Evolutionary conservation across 2,797 vertebrate species (phyloP).

Genomic region (Toxotes lorentzi): DNA sequence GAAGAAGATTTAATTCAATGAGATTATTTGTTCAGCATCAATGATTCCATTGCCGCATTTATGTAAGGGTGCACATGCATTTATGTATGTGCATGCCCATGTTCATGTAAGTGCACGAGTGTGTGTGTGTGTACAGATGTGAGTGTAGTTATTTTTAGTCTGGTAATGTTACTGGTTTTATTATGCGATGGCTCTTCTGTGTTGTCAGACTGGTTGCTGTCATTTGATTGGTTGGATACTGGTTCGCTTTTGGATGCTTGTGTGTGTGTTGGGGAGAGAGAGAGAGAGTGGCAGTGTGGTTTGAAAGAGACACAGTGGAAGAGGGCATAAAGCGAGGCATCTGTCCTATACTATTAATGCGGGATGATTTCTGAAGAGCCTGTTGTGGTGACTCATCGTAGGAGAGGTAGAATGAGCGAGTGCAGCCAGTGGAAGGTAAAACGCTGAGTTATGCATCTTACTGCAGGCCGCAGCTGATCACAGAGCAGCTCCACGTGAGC

Average conservation of each 20-base stretch:
- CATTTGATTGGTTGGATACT: slow-evolving; percentile 14
- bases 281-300: slow-evolving; percentile 1
- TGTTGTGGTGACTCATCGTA: slow-evolving; percentile 70
- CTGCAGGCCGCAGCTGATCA: slow-evolving; percentile 65
- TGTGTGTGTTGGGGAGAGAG: neutral
- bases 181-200: slow-evolving; percentile 45
- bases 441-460: slow-evolving; percentile 70
- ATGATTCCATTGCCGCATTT: slow-evolving; percentile 64
- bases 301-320: slow-evolving; percentile 5
- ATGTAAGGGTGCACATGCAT: slow-evolving; percentile 53
- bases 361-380: slow-evolving; percentile 49
- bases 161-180: slow-evolving; percentile 41
- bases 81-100: slow-evolving; percentile 57
- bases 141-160: slow-evolving; percentile 67
- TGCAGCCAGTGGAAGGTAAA: slow-evolving; percentile 65
- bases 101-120: neutral
- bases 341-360: slow-evolving; percentile 43
- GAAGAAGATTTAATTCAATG: slow-evolving; percentile 61
- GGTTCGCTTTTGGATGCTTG: slow-evolving; percentile 14
- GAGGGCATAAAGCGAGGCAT: slow-evolving; percentile 31
- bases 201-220: slow-evolving; percentile 33
- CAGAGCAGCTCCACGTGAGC: slow-evolving; percentile 53
- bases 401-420: slow-evolving; percentile 57
- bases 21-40: slow-evolving; percentile 74
- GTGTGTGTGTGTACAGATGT: neutral